A percentile compares a stretch with the other conserved stretches of the same genome.
Evolutionary conservation across 2,797 vertebrate species (phyloP).

Genomic region (Megaceryle alcyon): DNA sequence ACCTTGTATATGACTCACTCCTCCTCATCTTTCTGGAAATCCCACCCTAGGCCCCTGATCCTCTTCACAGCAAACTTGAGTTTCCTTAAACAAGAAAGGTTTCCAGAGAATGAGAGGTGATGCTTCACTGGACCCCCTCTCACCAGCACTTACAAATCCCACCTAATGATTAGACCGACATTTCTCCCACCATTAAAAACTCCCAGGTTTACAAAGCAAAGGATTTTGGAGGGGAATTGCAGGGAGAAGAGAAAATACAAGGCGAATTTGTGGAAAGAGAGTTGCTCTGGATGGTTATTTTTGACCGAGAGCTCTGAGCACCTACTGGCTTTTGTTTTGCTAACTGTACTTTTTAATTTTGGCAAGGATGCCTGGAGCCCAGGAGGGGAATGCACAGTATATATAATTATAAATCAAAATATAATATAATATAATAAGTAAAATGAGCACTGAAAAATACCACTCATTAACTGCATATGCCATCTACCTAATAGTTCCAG

Average conservation of each 20-base stretch:
- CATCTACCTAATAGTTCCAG: conserved; percentile 54
- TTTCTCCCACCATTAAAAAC: background rate
- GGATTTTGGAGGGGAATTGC: background rate
- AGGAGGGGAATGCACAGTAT: conserved; percentile 10
- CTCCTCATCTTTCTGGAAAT: background rate
- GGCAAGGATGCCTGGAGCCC: conserved; percentile 31
- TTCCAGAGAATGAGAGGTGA: background rate
- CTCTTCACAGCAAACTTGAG: background rate
- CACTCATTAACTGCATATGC: conserved; percentile 23
- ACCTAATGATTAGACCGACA: background rate
- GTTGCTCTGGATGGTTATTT: conserved; percentile 9
- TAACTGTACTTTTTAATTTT: conserved; percentile 55
- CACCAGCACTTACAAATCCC: background rate
- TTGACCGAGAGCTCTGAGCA: background rate
- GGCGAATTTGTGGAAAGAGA: background rate
- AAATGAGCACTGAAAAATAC: conserved; percentile 57
- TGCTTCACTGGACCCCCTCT: background rate
- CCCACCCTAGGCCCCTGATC: rapidly evolving
- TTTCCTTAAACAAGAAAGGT: background rate
- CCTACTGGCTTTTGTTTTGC: conserved; percentile 31
- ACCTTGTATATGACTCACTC: background rate
- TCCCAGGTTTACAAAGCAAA: background rate
- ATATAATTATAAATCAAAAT: conserved; percentile 73
- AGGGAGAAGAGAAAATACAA: background rate
- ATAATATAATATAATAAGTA: conserved; percentile 53